Percentiles rank a stretch among this genome's conserved stretches.
phyloP scores from a whole-genome alignment of 1,140 invertebrate species.

The Physella acuta region DNA sequence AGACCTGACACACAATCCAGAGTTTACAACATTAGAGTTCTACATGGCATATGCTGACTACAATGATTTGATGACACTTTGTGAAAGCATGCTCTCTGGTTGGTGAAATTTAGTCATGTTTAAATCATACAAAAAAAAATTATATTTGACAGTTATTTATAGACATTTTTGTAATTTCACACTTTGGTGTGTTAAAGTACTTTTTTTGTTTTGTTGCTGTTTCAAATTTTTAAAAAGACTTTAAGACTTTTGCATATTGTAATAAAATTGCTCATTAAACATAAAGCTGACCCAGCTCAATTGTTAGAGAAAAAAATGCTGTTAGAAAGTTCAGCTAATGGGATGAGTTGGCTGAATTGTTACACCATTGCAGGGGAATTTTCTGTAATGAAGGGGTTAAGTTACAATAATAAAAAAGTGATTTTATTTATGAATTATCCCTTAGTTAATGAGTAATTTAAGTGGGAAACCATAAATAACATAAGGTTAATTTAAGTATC shows the following conservation, averaged over 20 bases:
- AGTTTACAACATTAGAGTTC: slow-evolving; percentile 99
- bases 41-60: slow-evolving; percentile 99
- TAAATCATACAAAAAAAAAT: too few species aligned
- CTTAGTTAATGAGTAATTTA: not conserved
- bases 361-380: not conserved
- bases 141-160: too few species aligned
- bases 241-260: too few species aligned
- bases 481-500: too few species aligned
- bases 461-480: not conserved
- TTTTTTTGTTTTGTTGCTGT: too few species aligned
- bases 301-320: too few species aligned
- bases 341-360: not conserved
- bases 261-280: too few species aligned
- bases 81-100: slow-evolving; percentile 88
- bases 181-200: too few species aligned
- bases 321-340: not conserved
- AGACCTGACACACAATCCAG: slow-evolving; percentile 97
- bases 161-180: too few species aligned
- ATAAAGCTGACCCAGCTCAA: too few species aligned
- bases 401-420: not conserved
- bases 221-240: too few species aligned
- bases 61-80: slow-evolving; percentile 90
- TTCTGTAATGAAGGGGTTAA: not conserved
- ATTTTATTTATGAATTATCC: not conserved
- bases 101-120: too few species aligned